These are phyloP conservation scores for Seriola rivoliana DNA, from an alignment of 2,113 vertebrate genomes.

Conservation along the genomic window DNA sequence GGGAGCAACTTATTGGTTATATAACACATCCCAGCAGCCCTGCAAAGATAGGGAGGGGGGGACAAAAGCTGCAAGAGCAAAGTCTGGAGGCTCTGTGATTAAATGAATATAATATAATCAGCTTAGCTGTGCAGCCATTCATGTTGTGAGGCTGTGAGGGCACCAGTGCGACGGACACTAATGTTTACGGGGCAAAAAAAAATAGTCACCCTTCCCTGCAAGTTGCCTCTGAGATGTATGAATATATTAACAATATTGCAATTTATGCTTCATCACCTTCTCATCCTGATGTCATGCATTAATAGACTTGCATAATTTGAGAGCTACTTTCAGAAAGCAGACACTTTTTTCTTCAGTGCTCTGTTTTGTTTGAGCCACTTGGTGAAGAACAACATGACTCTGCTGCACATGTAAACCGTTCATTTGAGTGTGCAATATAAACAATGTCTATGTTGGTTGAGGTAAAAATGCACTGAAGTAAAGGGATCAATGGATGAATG, in stretches of 20 bases:
- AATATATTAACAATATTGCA: neutral
- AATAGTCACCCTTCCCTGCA: neutral
- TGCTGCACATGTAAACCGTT: neutral
- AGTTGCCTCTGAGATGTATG: neutral
- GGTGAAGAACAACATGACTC: neutral
- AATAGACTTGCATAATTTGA: slow-evolving; percentile 3
- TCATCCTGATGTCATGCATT: neutral
- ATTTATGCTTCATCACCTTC: slow-evolving; percentile 23
- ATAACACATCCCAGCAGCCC: slow-evolving; percentile 37
- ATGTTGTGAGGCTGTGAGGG: neutral
- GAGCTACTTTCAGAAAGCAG: neutral
- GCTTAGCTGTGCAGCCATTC: slow-evolving; percentile 1
- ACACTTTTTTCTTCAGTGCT: neutral
- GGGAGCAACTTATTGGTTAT: slow-evolving; percentile 50
- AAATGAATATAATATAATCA: slow-evolving; percentile 30
- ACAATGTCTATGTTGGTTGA: neutral
- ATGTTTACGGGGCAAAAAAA: slow-evolving; percentile 12
- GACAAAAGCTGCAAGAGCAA: neutral
- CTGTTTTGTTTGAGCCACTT: neutral
- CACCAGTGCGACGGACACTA: neutral
- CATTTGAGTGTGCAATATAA: neutral
- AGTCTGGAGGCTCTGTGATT: slow-evolving; percentile 7
- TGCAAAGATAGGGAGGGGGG: neutral
- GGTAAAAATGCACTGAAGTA: too few species aligned
- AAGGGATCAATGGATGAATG: neutral